Evolutionary conservation across 1,140 invertebrate genomes (phyloP), one percentile per base, ranked within the genome.

Genomic region (Drosophila kepulauana): DNA sequence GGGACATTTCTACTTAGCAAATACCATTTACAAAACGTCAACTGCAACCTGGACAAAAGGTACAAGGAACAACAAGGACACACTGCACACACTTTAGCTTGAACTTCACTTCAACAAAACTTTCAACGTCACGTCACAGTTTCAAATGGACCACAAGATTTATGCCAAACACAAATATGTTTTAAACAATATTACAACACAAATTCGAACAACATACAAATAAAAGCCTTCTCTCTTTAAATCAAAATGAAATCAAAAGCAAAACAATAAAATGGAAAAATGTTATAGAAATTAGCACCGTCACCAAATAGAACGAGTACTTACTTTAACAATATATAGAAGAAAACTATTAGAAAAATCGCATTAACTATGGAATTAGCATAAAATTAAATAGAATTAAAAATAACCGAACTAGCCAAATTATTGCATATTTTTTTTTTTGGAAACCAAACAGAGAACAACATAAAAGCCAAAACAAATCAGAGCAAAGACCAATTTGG

Each of bases 61-160:
- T 11, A 51, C 57, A 51, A 15, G 48, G 35, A 38, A 38, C 35
- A 38, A 38, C 35, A 38, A 38, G 1, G 7, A 38, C 35, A 33
- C 33, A 33, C 30, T 3, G 56, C 58, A 62, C 58, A 49, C 57
- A 81, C 16, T 43, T 13, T 7, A 11, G 43, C 52, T 52, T 35
- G 1, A 38, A 51, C 52, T 52, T 35, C 10, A 64, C 20, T 25
- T 25, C 20, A 25, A 25, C 79, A 74, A 38, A 38, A 38, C 63
- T 82, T 78, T 78, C 65, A 88, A 81, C 84, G 87, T 84, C 75
- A 86, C 89, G 89, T 91, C 89, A 91, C 89, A 91, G 89, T 82
- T 91, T 91, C 89, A 91, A 91, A 81, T 70, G 48, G 77, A 86
- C 85, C 84, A 82, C 49, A 78, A 63, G 84, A 72, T 68, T 74